phyloP scores from a whole-genome alignment of 2,797 vertebrate genomes.

The Taenioides sp. region DNA sequence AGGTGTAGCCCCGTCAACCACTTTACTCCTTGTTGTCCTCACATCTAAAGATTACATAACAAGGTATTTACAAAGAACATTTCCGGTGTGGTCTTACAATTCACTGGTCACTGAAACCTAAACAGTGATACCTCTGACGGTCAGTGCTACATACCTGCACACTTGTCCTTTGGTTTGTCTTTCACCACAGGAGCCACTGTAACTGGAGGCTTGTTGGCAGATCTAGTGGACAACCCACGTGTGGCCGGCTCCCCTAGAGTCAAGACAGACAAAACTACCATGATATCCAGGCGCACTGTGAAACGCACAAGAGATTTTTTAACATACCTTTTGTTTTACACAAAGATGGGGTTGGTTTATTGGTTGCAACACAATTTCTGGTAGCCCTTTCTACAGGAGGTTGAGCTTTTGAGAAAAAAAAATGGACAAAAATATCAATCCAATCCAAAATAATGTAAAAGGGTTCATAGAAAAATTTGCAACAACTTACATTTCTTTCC shows the following conservation, averaged over 20 bases:
- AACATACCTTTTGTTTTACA: slow-evolving; percentile 59
- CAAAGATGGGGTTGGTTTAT: slow-evolving; percentile 28
- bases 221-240: slow-evolving; percentile 50
- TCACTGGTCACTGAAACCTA: neutral
- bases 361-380: slow-evolving; percentile 32
- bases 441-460: neutral
- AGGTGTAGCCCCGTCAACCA: slow-evolving; percentile 33
- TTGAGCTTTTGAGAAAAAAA: slow-evolving; percentile 30
- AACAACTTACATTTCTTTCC: slow-evolving; percentile 53
- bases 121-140: neutral
- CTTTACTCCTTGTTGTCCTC: slow-evolving; percentile 60
- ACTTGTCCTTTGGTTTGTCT: slow-evolving; percentile 47
- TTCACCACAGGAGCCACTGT: slow-evolving; percentile 36
- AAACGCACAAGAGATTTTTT: neutral
- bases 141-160: slow-evolving; percentile 55
- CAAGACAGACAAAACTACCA: slow-evolving; percentile 17
- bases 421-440: slow-evolving; percentile 1
- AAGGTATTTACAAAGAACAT: neutral
- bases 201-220: slow-evolving; percentile 50
- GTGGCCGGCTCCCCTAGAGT: slow-evolving; percentile 42
- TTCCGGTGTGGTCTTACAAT: neutral
- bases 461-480: neutral
- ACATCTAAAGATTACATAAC: slow-evolving; percentile 30
- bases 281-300: neutral
- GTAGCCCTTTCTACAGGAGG: slow-evolving; percentile 41